Conservation (phyloP, 2,888 invertebrate genomes). For the Drosophila mercatorum region DNA sequence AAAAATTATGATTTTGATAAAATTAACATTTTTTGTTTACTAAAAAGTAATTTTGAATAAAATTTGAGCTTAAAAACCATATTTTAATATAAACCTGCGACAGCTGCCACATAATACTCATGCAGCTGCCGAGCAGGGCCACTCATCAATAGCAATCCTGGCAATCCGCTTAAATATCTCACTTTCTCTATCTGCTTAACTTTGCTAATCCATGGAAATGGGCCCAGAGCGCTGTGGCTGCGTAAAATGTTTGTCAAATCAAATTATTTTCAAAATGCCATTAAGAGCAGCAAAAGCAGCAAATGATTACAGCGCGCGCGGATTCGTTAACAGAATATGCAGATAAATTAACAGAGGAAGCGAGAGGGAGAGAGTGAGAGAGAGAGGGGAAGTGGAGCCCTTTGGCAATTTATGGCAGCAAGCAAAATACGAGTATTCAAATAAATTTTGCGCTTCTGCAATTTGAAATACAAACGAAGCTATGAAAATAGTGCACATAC, state of each 20-base stretch:
- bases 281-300: slow-evolving; percentile 34
- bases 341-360: slow-evolving; percentile 6
- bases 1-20: too few species aligned
- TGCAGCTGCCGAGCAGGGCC: background rate
- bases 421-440: slow-evolving; percentile 8
- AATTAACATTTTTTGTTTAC: too few species aligned
- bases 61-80: too few species aligned
- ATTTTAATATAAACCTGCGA: too few species aligned
- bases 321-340: slow-evolving; percentile 12
- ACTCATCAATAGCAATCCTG: background rate
- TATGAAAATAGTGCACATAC: slow-evolving; percentile 24
- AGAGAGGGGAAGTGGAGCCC: background rate
- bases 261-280: slow-evolving; percentile 37
- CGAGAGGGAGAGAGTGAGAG: background rate
- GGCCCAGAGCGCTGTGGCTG: background rate
- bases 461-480: slow-evolving; percentile 40
- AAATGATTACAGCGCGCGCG: slow-evolving; percentile 27
- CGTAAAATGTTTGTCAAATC: slow-evolving; percentile 20
- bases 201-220: background rate
- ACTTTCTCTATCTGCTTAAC: background rate
- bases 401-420: slow-evolving; percentile 20
- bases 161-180: background rate
- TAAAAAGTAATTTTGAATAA: too few species aligned
- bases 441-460: slow-evolving; percentile 34
- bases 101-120: background rate